Evolutionary conservation across 2,888 invertebrate species (phyloP).

Genomic region (Tetropium fuscum): DNA sequence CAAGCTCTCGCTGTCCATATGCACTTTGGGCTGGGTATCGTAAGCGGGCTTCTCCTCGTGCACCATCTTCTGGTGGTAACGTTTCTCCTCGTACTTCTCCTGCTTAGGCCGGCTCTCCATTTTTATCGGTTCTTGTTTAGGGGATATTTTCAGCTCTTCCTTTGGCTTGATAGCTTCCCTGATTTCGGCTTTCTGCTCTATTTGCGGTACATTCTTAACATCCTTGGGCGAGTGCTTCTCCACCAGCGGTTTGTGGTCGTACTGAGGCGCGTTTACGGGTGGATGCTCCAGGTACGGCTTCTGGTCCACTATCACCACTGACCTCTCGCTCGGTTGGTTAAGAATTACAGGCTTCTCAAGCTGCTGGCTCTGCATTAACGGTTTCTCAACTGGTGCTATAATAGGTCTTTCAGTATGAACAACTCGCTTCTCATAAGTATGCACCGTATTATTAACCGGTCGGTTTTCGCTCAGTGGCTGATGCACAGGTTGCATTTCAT

Average conservation of each 20-base stretch:
- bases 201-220: constrained; percentile 65
- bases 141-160: constrained; percentile 66
- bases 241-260: constrained; percentile 60
- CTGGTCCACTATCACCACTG: constrained; percentile 3
- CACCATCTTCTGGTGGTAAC: constrained; percentile 49
- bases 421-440: constrained; percentile 11
- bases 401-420: constrained; percentile 10
- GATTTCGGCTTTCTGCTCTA: constrained; percentile 64
- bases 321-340: constrained; percentile 10
- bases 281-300: constrained; percentile 4
- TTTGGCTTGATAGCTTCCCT: constrained; percentile 55
- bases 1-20: constrained; percentile 66
- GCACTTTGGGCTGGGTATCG: constrained; percentile 57
- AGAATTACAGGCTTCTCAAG: constrained; percentile 17
- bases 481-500: background rate
- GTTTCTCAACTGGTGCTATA: constrained; percentile 10
- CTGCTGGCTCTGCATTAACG: background rate
- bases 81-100: constrained; percentile 64
- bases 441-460: constrained; percentile 3
- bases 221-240: constrained; percentile 63
- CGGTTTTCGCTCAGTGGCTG: background rate
- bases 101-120: constrained; percentile 62
- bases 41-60: constrained; percentile 55
- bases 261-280: constrained; percentile 3
- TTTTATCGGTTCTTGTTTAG: constrained; percentile 57